Percentiles rank a stretch among this genome's conserved stretches.
phyloP scores from a whole-genome alignment of 2,888 invertebrate species.

The Patella pellucida region DNA sequence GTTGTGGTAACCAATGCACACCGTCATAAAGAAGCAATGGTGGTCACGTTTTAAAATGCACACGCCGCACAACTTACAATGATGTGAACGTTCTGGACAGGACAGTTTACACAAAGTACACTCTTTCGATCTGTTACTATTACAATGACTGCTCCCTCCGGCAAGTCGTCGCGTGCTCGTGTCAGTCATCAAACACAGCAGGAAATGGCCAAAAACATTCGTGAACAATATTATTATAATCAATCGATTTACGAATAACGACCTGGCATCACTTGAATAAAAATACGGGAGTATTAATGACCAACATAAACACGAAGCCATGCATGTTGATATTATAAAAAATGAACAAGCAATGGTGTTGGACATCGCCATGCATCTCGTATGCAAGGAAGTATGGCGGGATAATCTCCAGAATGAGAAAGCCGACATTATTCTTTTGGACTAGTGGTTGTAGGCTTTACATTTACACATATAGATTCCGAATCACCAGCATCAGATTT shows the following conservation, averaged over 20 bases:
- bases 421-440: no score
- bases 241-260: conserved; percentile 22
- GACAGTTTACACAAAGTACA: conserved; percentile 32
- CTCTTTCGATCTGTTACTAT: neutral
- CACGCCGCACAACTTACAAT: conserved; percentile 43
- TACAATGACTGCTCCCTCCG: neutral
- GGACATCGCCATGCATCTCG: no score
- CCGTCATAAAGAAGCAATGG: conserved; percentile 49
- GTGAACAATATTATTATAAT: conserved; percentile 33
- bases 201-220: conserved; percentile 44
- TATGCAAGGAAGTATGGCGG: no score
- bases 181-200: conserved; percentile 31
- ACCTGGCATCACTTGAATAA: conserved; percentile 20
- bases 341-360: conserved; percentile 26
- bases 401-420: no score
- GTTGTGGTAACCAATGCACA: conserved; percentile 47
- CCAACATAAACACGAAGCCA: conserved; percentile 31
- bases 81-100: conserved; percentile 41
- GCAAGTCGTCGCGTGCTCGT: conserved; percentile 28
- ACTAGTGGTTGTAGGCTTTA: no score
- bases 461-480: no score
- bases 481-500: no score
- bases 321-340: conserved; percentile 33
- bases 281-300: conserved; percentile 38
- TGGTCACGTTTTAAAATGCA: conserved; percentile 46